phyloP scores from a whole-genome alignment of 1,140 invertebrate species.

The Drosophila miranda region DNA sequence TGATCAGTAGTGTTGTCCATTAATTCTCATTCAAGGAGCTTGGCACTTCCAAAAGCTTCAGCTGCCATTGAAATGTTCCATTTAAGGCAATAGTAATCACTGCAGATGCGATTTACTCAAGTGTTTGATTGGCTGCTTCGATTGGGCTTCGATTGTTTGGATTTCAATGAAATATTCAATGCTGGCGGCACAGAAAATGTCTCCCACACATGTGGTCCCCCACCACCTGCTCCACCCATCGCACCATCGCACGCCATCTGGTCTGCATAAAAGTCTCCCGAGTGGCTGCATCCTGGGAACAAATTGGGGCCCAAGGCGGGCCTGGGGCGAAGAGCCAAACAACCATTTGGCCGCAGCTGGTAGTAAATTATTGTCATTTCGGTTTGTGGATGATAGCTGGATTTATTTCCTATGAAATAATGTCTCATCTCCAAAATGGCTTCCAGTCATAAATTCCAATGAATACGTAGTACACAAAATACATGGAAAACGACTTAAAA shows the following conservation, averaged over 20 bases:
- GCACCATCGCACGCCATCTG: too few species aligned
- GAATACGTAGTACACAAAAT: too few species aligned
- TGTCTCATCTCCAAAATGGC: too few species aligned
- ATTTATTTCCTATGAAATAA: neutral
- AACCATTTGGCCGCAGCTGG: conserved; percentile 2
- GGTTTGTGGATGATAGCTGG: conserved; percentile 13
- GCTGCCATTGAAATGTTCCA: neutral
- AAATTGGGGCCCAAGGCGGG: conserved; percentile 33
- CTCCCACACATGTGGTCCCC: too few species aligned
- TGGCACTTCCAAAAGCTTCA: neutral
- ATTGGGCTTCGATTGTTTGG: conserved; percentile 37
- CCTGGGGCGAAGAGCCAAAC: neutral
- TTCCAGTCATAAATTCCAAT: neutral
- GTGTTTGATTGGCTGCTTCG: conserved; percentile 27
- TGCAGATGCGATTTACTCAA: conserved; percentile 41
- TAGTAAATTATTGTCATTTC: conserved; percentile 32
- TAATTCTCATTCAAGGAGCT: neutral
- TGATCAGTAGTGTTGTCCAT: too few species aligned
- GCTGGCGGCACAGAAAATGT: neutral
- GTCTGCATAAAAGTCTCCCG: neutral
- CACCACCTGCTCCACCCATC: neutral
- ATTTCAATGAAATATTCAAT: conserved; percentile 27
- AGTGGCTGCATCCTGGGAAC: conserved; percentile 44
- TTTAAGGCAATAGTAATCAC: conserved; percentile 28
- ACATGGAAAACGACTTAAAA: too few species aligned